Evolutionary conservation across 2,888 invertebrate species (phyloP), one percentile per base, ranked within the genome.

Genomic region (Caenorhabditis imperialis): DNA sequence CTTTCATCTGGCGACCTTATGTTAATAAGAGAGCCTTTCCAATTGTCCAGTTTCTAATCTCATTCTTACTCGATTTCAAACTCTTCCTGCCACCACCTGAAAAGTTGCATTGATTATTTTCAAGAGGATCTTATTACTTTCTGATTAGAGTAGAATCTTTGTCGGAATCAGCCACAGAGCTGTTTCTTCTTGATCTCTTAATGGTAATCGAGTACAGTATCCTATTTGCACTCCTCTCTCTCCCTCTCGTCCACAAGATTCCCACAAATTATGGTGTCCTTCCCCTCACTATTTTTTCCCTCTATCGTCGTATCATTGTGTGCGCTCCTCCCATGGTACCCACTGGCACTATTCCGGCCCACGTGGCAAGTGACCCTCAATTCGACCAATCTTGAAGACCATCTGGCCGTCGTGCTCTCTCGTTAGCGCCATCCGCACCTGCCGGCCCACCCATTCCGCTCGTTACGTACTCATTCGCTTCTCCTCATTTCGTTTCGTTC

Each of bases 191-290:
- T n/a, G n/a, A n/a, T n/a, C n/a, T n/a, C n/a, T n/a, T n/a, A n/a
- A n/a, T n/a, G n/a, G n/a, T n/a, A n/a, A n/a, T n/a, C n/a, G n/a
- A n/a, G n/a, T n/a, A n/a, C n/a, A n/a, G 27, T 27, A 40, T 45
- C 53, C 45, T 16, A 25, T 53, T 62, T 33, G 30, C 16, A 37
- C 55, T 47, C 53, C 27, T 47, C 10, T 33, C 20, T 14, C 16
- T 6, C 27, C 33, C 23, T 45, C 16, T 30, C 55, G 47, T 63
- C 40, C 55, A 65, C 44, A 47, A 44, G 50, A 35, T 65, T 57
- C 57, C 65, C 65, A 65, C 65, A 65, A 57, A 65, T 65, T 65
- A 65, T 63, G 62, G 40, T n/a, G n/a, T n/a, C n/a, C n/a, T n/a
- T n/a, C n/a, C 42, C 42, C 61, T 50, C 33, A 30, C 22, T 44